phyloP scores from a whole-genome alignment of 1,140 invertebrate genomes.

The Drosophila fuyamai region DNA sequence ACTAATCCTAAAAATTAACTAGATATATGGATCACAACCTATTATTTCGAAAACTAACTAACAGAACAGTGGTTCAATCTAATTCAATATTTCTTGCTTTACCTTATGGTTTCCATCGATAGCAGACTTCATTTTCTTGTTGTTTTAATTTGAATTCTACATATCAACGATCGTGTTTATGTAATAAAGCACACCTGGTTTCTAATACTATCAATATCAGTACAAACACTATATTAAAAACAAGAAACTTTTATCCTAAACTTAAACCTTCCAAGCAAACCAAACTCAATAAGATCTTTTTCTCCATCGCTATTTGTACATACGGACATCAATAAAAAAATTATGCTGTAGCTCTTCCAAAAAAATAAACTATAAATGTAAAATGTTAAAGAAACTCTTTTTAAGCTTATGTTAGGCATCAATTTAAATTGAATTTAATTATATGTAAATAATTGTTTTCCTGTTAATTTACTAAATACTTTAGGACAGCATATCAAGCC shows the following conservation, averaged over 20 bases:
- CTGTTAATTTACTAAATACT: constrained; percentile 37
- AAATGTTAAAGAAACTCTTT: constrained; percentile 21
- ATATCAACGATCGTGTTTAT: constrained; percentile 73
- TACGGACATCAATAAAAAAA: constrained; percentile 73
- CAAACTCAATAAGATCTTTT: constrained; percentile 41
- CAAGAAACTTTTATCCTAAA: constrained; percentile 44
- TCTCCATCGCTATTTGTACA: constrained; percentile 60
- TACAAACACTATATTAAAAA: constrained; percentile 61
- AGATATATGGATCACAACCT: constrained; percentile 20
- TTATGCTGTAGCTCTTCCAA: constrained; percentile 72
- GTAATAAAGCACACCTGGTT: constrained; percentile 82
- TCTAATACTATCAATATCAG: constrained; percentile 81
- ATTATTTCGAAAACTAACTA: constrained; percentile 10
- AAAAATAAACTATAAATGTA: constrained; percentile 32
- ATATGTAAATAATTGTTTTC: constrained; percentile 64
- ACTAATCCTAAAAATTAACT: constrained; percentile 42
- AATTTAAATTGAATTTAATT: constrained; percentile 29
- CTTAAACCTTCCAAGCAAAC: constrained; percentile 44
- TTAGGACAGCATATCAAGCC: constrained; percentile 69
- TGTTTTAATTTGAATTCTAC: constrained; percentile 61
- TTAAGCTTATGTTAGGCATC: constrained; percentile 38
- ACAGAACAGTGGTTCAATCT: background rate
- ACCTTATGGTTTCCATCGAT: constrained; percentile 3
- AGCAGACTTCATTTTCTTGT: constrained; percentile 1
- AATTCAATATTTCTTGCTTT: background rate